phyloP scores from a whole-genome alignment of 2,113 vertebrate species.

The Trochalopteron elliotii region DNA sequence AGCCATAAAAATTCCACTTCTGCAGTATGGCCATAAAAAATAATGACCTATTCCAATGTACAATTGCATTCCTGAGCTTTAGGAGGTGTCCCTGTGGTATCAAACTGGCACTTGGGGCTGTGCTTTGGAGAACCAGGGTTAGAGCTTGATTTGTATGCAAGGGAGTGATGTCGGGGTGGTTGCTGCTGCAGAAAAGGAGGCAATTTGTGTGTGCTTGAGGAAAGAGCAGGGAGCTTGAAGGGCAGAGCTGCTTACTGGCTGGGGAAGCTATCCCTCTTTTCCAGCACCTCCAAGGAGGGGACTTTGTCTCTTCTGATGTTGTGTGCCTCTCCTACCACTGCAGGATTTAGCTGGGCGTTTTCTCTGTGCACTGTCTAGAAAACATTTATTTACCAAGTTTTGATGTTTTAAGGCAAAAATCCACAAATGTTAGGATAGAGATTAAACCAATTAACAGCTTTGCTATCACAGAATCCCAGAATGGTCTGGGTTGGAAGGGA shows the following conservation, averaged over 20 bases:
- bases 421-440: background rate
- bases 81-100: background rate
- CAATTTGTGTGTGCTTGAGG: background rate
- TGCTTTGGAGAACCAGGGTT: background rate
- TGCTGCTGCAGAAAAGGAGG: background rate
- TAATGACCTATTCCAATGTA: background rate
- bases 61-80: background rate
- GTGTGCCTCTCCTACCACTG: background rate
- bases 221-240: background rate
- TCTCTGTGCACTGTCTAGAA: rapidly evolving
- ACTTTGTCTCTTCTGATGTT: background rate
- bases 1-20: background rate
- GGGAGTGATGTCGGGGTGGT: background rate
- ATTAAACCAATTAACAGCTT: background rate
- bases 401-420: background rate
- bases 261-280: background rate
- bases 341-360: background rate
- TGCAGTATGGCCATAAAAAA: background rate
- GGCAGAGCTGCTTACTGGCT: background rate
- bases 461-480: background rate
- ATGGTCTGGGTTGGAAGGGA: background rate
- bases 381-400: background rate
- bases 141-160: background rate
- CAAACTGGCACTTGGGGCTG: background rate
- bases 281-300: background rate